phyloP scores from a whole-genome alignment of 2,888 invertebrate species.

The Altica lythri region DNA sequence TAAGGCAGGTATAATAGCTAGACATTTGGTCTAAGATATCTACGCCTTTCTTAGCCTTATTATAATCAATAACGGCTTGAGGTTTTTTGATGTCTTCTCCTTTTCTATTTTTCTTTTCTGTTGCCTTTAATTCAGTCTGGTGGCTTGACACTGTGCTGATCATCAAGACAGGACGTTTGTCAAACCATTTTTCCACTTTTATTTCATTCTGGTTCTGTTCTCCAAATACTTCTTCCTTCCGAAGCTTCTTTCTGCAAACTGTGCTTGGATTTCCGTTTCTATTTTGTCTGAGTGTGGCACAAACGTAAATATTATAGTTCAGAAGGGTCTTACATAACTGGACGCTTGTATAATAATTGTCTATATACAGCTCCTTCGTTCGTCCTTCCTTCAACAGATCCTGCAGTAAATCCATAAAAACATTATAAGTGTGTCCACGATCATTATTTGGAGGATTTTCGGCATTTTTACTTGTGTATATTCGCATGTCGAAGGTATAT shows the following conservation, averaged over 20 bases:
- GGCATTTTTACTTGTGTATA: too few relatives aligned
- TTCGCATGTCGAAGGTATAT: neutral
- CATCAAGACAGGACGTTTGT: constrained; percentile 23
- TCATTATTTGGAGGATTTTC: too few relatives aligned
- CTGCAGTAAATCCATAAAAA: too few relatives aligned
- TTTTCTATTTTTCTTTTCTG: neutral
- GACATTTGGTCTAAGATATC: neutral
- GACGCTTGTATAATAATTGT: constrained; percentile 25
- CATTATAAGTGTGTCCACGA: too few relatives aligned
- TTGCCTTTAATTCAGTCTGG: neutral
- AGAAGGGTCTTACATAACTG: constrained; percentile 21
- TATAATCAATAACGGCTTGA: neutral
- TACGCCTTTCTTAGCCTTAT: neutral
- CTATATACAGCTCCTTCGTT: neutral
- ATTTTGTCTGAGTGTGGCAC: constrained; percentile 14
- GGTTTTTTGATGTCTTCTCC: neutral
- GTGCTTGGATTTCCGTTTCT: constrained; percentile 20
- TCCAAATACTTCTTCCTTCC: constrained; percentile 27
- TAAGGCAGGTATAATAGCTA: neutral
- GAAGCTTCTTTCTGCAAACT: constrained; percentile 15
- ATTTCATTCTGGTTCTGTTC: constrained; percentile 25
- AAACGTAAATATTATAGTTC: constrained; percentile 19
- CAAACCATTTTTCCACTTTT: constrained; percentile 25
- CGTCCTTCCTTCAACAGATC: neutral
- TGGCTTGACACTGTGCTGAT: neutral